Evolutionary conservation across 2,113 vertebrate genomes (phyloP), one percentile per base, ranked within the genome.

Genomic region (Thalassoma bifasciatum): DNA sequence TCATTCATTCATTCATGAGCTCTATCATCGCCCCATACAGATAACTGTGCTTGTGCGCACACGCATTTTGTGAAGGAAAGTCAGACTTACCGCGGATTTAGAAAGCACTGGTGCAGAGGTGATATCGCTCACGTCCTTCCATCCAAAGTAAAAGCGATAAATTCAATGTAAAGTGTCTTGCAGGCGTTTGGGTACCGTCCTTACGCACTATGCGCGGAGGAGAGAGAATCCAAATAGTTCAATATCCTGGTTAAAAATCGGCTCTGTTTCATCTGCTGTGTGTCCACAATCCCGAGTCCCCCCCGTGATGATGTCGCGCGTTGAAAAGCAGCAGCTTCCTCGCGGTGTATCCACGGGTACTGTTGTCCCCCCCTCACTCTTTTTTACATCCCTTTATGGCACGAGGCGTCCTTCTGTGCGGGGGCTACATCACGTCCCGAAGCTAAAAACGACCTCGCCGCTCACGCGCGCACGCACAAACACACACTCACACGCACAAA

Each of bases 391-490:
- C 90, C 87, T 84, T 66, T 66, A 75, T 77, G 82, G 72, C 88
- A 84, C 87, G 54, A 72, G 67, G 79, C 86, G 88, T 93, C 89
- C 88, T 80, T 79, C 81, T 73, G 83, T 69, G 81, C 80, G 84
- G 86, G 80, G 82, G 78, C 84, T 88, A 89, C 91, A 93, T 92
- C 88, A 87, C 88, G 84, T 92, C 90, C 89, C 58, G 12, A 19
- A 77, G 80, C 81, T 61, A 46, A 49, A 73, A 71, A 77, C 19
- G 74, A 51, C 22, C 22, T 50, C 58, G 21, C 59, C 68, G 38
- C 66, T 46, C 73, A 30, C 71, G 44, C 56, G 37, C 52, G 26
- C 50, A 26, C 36, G 23, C 60, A 14, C 11, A 70, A n/a, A n/a
- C n/a, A 23, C 30, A 30, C 30, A 30, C 30, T 3, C 30, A 73